phyloP scores from a whole-genome alignment of 2,888 invertebrate genomes.

The Epirrita christyi region DNA sequence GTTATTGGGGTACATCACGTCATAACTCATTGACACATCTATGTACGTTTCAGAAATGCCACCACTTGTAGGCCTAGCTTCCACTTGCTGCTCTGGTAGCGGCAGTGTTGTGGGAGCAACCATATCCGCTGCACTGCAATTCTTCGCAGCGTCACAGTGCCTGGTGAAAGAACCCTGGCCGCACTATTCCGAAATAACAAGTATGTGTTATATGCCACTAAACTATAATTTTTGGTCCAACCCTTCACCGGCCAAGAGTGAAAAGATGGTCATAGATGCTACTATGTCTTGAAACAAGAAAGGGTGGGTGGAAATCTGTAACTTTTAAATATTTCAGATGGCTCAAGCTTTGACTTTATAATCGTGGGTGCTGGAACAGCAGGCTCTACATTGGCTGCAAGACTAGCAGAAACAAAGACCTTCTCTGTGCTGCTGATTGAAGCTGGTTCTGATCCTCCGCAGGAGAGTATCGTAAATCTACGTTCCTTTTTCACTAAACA shows the following conservation, averaged over 20 bases:
- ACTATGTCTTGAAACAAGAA: no score
- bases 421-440: constrained; percentile 66
- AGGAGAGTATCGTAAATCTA: constrained; percentile 61
- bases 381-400: constrained; percentile 64
- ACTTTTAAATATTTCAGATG: constrained; percentile 50
- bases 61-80: constrained; percentile 14
- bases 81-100: constrained; percentile 28
- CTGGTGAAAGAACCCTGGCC: constrained; percentile 64
- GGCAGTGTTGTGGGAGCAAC: constrained; percentile 46
- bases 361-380: constrained; percentile 72
- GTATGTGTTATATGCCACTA: constrained; percentile 43
- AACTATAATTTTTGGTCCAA: no score
- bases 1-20: no score
- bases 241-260: no score
- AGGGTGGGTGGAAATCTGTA: no score
- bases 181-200: constrained; percentile 43
- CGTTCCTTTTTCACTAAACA: background rate
- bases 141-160: constrained; percentile 69
- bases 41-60: constrained; percentile 29
- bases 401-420: constrained; percentile 51
- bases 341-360: constrained; percentile 63
- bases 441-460: constrained; percentile 68
- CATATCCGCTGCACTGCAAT: constrained; percentile 63
- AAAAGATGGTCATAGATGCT: no score
- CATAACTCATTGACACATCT: no score